A percentile compares a stretch with the other conserved stretches of the same genome.
Conservation (phyloP, 2,797 vertebrate genomes). For the Microchirus variegatus region DNA sequence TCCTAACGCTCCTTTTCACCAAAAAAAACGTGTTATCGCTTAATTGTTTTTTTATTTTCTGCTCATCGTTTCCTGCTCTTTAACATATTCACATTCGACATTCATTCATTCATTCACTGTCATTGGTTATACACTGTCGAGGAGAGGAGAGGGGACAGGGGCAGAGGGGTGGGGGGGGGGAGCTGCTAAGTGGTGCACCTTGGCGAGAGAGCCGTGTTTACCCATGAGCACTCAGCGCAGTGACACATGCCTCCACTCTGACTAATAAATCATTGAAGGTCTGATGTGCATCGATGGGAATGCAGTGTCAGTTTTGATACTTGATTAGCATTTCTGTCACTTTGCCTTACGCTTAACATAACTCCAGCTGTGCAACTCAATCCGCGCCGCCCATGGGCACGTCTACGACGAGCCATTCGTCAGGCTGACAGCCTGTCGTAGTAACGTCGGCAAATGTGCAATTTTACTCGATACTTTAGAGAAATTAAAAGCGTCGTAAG, state of each 20-base stretch:
- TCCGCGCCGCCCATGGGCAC: constrained; percentile 69
- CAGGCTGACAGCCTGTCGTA: constrained; percentile 67
- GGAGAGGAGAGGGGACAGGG: too few species aligned
- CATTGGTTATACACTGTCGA: too few species aligned
- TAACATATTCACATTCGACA: too few species aligned
- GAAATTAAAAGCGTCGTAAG: constrained; percentile 20
- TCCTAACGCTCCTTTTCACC: too few species aligned
- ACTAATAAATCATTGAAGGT: constrained; percentile 76
- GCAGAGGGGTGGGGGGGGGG: background rate
- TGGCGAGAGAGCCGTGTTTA: constrained; percentile 67
- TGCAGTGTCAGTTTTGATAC: constrained; percentile 75
- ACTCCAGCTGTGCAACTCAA: constrained; percentile 79
- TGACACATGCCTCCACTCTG: constrained; percentile 71
- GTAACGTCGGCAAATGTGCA: constrained; percentile 54
- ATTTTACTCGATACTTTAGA: constrained; percentile 52
- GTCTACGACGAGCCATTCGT: constrained; percentile 70
- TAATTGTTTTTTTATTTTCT: too few species aligned
- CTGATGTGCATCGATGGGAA: constrained; percentile 69
- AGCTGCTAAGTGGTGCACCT: constrained; percentile 65
- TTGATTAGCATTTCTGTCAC: constrained; percentile 80
- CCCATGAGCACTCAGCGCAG: constrained; percentile 60
- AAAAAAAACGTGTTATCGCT: too few species aligned
- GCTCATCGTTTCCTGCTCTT: too few species aligned
- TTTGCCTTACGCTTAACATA: constrained; percentile 80
- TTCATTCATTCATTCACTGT: too few species aligned